Conservation (phyloP, 2,888 invertebrate species). For the Pollenia amentaria region DNA sequence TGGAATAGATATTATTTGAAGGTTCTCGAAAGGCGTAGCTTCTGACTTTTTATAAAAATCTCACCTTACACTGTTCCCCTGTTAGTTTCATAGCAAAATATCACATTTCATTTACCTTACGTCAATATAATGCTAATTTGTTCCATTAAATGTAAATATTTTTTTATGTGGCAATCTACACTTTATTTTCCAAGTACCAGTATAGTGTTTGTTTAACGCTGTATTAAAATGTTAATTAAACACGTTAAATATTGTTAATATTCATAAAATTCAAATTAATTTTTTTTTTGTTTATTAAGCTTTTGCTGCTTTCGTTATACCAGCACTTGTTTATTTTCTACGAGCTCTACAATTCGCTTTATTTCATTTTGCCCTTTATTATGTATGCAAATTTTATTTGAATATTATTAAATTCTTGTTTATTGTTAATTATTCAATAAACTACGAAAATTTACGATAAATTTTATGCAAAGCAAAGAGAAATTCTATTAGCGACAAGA, state of each 20-base stretch:
- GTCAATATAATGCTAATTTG: constrained; percentile 51
- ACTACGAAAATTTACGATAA: constrained; percentile 52
- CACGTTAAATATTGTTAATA: constrained; percentile 62
- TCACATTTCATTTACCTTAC: constrained; percentile 41
- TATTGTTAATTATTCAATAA: constrained; percentile 67
- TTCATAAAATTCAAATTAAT: constrained; percentile 56
- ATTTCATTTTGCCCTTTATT: constrained; percentile 51
- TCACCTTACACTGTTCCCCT: too few relatives aligned
- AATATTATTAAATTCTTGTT: constrained; percentile 51
- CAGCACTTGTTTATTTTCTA: neutral
- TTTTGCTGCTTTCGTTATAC: neutral
- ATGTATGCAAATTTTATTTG: constrained; percentile 53
- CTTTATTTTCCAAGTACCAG: constrained; percentile 23
- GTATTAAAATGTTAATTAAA: constrained; percentile 65
- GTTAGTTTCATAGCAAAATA: neutral
- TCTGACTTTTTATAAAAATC: too few relatives aligned
- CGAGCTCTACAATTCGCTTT: neutral
- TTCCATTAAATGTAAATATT: constrained; percentile 21
- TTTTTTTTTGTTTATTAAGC: neutral
- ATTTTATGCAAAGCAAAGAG: constrained; percentile 69
- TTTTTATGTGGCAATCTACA: constrained; percentile 37
- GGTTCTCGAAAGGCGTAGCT: too few relatives aligned
- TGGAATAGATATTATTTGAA: too few relatives aligned
- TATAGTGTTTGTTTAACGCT: constrained; percentile 46
- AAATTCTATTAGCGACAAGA: constrained; percentile 52